These are phyloP conservation scores for Phengaris alcon DNA, from an alignment of 2,888 invertebrate genomes.

Conservation along the genomic window DNA sequence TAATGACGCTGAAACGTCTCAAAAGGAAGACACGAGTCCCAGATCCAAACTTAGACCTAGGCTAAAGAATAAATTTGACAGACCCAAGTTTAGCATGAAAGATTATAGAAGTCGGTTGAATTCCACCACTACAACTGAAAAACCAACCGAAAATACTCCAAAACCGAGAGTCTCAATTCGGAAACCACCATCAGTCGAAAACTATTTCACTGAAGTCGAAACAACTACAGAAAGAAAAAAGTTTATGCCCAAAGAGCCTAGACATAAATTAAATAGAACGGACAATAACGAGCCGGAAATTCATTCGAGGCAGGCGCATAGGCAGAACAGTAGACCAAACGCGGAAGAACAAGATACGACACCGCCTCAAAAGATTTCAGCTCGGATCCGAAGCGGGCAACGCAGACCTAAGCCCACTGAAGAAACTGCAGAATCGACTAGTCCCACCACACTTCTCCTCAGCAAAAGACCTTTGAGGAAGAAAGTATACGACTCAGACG, in stretches of 20 bases:
- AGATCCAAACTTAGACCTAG: slow-evolving; percentile 57
- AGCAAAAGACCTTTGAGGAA: slow-evolving; percentile 62
- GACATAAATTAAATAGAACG: slow-evolving; percentile 57
- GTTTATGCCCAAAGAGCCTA: slow-evolving; percentile 74
- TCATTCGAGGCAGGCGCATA: slow-evolving; percentile 54
- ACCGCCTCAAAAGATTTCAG: slow-evolving; percentile 65
- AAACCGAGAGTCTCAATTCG: slow-evolving; percentile 74
- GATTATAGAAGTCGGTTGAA: slow-evolving; percentile 85
- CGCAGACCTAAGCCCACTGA: slow-evolving; percentile 65
- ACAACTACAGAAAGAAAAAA: slow-evolving; percentile 73
- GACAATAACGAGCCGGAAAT: slow-evolving; percentile 62
- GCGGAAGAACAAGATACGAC: slow-evolving; percentile 53
- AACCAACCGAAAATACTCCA: slow-evolving; percentile 53
- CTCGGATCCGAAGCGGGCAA: slow-evolving; percentile 63
- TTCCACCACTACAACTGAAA: slow-evolving; percentile 74
- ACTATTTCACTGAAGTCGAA: slow-evolving; percentile 57
- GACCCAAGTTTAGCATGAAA: slow-evolving; percentile 87
- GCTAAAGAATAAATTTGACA: slow-evolving; percentile 78
- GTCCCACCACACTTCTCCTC: slow-evolving; percentile 49
- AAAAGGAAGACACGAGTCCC: slow-evolving; percentile 55
- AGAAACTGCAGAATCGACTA: slow-evolving; percentile 56
- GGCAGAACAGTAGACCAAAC: slow-evolving; percentile 58
- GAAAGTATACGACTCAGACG: slow-evolving; percentile 63
- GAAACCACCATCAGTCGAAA: slow-evolving; percentile 64
- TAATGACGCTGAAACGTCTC: slow-evolving; percentile 49